phyloP scores from a whole-genome alignment of 2,113 vertebrate species.

The Crotalus horridus region DNA sequence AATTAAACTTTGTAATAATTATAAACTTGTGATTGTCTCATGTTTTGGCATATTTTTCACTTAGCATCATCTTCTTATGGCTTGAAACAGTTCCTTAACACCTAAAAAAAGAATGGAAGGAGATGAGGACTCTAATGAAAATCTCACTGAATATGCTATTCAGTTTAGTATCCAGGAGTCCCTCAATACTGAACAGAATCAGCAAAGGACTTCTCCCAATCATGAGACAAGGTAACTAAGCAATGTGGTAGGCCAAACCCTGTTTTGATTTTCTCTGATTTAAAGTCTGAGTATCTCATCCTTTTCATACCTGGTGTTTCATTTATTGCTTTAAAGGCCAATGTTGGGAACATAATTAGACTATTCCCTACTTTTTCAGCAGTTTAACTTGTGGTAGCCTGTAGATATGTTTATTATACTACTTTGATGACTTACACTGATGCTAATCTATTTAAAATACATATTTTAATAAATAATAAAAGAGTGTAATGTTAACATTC shows the following conservation, averaged over 20 bases:
- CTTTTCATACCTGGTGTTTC: not conserved
- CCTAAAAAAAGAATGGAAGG: slow-evolving; percentile 68
- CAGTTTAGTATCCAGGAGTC: slow-evolving; percentile 79
- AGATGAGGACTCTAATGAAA: slow-evolving; percentile 71
- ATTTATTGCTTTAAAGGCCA: not conserved
- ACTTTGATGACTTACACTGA: not conserved
- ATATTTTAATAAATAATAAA: not conserved
- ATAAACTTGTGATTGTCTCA: not conserved
- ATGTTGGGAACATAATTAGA: not conserved
- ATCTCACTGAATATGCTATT: slow-evolving; percentile 76
- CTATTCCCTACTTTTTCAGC: not conserved
- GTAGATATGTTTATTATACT: not conserved
- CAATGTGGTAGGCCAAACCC: not conserved
- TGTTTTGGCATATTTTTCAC: not conserved
- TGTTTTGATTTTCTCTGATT: not conserved
- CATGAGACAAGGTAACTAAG: slow-evolving; percentile 68
- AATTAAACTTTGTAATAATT: not conserved
- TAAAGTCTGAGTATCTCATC: not conserved
- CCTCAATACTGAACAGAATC: slow-evolving; percentile 54
- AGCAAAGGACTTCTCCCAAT: slow-evolving; percentile 48
- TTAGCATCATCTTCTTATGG: not conserved
- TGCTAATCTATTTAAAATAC: not conserved
- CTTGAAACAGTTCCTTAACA: slow-evolving; percentile 31
- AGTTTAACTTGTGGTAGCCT: not conserved
- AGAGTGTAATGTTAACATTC: not conserved